phyloP scores from a whole-genome alignment of 2,888 invertebrate genomes.

The Aspidiotus rigidus region DNA sequence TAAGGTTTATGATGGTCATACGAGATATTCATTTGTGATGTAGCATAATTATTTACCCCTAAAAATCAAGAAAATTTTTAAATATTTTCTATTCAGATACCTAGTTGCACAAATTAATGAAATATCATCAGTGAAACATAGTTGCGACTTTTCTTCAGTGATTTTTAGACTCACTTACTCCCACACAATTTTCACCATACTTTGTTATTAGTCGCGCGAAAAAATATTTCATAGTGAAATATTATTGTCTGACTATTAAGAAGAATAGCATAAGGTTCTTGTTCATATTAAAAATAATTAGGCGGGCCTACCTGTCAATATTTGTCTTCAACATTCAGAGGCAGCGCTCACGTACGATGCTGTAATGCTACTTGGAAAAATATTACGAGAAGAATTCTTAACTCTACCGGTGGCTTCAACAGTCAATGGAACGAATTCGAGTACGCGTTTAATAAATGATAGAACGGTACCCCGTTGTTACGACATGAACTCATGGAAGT shows the following conservation, averaged over 20 bases:
- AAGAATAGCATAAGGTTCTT: neutral
- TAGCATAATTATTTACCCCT: neutral
- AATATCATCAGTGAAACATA: too few relatives aligned
- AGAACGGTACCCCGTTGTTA: conserved; percentile 45
- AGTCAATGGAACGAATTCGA: conserved; percentile 72
- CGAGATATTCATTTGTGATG: too few relatives aligned
- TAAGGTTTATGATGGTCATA: too few relatives aligned
- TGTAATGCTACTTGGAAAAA: conserved; percentile 50
- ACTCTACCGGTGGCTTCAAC: conserved; percentile 45
- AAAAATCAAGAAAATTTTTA: neutral
- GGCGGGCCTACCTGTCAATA: too few relatives aligned
- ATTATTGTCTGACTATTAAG: neutral
- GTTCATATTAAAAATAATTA: too few relatives aligned
- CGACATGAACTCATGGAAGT: conserved; percentile 55
- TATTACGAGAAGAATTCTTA: conserved; percentile 47
- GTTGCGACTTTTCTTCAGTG: too few relatives aligned
- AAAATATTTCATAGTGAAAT: neutral
- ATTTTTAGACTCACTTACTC: too few relatives aligned
- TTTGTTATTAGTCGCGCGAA: too few relatives aligned
- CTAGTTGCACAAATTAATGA: too few relatives aligned
- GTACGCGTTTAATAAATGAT: neutral
- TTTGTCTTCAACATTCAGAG: conserved; percentile 44
- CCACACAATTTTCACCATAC: too few relatives aligned
- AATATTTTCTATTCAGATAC: too few relatives aligned
- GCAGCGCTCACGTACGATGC: conserved; percentile 51